These are phyloP conservation scores for Chelonoidis abingdonii DNA, from an alignment of 2,113 vertebrate genomes.

Conservation along the genomic window DNA sequence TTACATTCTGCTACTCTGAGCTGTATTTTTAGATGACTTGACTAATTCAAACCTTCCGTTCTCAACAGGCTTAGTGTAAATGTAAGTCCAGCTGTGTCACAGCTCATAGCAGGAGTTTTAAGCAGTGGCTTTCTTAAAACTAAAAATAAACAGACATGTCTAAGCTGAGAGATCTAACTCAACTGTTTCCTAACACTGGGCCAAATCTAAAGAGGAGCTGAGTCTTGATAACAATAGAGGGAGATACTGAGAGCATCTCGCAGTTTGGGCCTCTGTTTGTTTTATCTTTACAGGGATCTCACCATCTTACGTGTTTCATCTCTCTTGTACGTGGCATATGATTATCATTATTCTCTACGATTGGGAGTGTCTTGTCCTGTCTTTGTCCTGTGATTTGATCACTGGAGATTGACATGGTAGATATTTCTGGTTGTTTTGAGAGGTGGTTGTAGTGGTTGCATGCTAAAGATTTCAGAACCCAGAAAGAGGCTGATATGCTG, in stretches of 20 bases:
- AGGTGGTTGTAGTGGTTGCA: background rate
- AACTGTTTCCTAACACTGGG: background rate
- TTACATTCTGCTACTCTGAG: background rate
- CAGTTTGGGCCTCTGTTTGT: background rate
- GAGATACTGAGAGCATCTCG: background rate
- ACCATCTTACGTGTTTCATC: background rate
- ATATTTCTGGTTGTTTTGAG: background rate
- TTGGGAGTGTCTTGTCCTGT: background rate
- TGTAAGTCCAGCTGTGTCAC: background rate
- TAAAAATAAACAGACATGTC: background rate
- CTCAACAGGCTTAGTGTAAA: background rate
- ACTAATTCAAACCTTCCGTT: background rate
- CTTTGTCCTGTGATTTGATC: background rate
- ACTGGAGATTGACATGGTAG: background rate
- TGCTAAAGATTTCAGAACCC: background rate
- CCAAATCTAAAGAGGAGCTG: background rate
- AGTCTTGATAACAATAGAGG: background rate
- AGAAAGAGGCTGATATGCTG: background rate
- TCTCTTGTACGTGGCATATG: background rate
- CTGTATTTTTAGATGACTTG: background rate
- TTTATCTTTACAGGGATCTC: background rate
- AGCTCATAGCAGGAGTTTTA: background rate
- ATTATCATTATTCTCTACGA: background rate
- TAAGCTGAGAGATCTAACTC: background rate
- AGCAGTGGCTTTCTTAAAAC: background rate